Percentiles rank a stretch among this genome's conserved stretches.
Evolutionary conservation across 2,797 vertebrate genomes (phyloP).

Genomic region (Hapalemur alaotrensis): DNA sequence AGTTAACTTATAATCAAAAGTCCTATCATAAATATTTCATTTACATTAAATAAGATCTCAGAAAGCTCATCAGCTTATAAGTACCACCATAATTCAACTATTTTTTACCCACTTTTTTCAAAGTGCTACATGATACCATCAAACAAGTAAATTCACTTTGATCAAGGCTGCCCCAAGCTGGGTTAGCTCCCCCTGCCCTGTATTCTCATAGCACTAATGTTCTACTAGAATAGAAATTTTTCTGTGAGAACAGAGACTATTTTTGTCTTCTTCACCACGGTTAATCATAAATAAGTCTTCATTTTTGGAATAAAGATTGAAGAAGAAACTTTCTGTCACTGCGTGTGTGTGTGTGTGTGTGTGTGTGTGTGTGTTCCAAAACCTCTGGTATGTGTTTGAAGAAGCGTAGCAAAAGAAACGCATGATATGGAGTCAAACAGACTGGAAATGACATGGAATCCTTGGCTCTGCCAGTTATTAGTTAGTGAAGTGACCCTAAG

Average conservation of each 20-base stretch:
- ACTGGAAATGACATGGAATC: neutral
- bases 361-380: neutral
- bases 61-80: conserved; percentile 2
- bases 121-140: neutral
- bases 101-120: neutral
- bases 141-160: conserved; percentile 29
- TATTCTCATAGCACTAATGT: neutral
- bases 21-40: neutral
- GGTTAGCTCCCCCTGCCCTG: neutral
- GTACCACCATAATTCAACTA: neutral
- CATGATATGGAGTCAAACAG: neutral
- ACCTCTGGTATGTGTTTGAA: neutral
- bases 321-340: neutral
- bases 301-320: neutral
- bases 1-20: neutral
- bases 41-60: conserved; percentile 19
- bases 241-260: neutral
- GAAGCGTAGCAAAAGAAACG: neutral
- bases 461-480: neutral
- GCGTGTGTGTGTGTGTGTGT: neutral
- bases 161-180: neutral
- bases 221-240: neutral
- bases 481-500: neutral
- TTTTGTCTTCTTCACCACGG: neutral
- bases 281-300: neutral